Evolutionary conservation across 2,888 invertebrate species (phyloP), one percentile per base, ranked within the genome.

Genomic region (Netelia inedita): DNA sequence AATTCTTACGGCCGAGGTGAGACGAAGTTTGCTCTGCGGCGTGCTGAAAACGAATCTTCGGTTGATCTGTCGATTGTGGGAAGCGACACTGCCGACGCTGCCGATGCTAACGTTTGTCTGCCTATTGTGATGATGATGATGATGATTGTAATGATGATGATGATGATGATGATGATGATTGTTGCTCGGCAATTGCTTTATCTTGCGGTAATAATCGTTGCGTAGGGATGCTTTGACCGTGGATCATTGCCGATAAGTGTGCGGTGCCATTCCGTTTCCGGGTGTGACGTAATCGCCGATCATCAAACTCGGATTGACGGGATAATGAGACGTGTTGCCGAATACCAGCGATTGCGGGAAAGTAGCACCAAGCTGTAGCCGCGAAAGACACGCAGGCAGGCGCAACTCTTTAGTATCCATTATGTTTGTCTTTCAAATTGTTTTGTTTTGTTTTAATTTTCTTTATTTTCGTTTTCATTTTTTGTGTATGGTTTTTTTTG

Each of bases 241-340:
- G 85, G 92, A 93, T 93, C 93, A 93, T 93, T 93, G 93, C 55
- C 93, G 92, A 88, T 92, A 93, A 72, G 92, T 74, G 87, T 93
- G 92, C 53, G 91, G 90, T 80, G 94, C 92, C 89, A 95, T 94
- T 85, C 94, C 94, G 89, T 94, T 94, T 79, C 95, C 95, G 59
- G 95, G 95, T 84, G 95, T 95, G 85, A 96, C 96, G 93, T 96
- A 96, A 93, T 96, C 96, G 73, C 96, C 96, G 89, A 96, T 96
- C 96, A 96, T 96, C 91, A 96, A 94, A 93, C 96, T 96, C 90
- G 96, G 95, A 94, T 96, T 96, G 89, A 96, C 95, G 86, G 96
- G 96, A 91, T 96, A 96, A 91, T 95, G 95, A 57, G 94, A 94
- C 55, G 94, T 94, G 90, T 95, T 95, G 87, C 95, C 95, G 94